These are phyloP conservation scores for Siderastrea siderea DNA, from an alignment of 92 coral and sea anemone genomes.

Conservation along the genomic window DNA sequence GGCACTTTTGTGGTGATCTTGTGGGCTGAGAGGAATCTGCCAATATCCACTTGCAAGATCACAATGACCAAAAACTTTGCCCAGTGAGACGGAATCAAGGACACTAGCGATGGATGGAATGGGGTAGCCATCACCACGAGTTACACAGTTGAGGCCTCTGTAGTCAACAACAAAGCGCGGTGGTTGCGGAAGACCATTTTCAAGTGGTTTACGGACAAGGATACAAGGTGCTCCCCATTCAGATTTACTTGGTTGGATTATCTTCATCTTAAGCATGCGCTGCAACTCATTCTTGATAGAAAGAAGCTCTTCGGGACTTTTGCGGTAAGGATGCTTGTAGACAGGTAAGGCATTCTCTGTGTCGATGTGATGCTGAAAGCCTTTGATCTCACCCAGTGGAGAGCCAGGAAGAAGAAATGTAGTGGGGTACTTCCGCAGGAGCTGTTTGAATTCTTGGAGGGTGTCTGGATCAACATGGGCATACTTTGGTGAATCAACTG, in stretches of 20 bases:
- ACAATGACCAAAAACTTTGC: no score
- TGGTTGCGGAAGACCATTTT: conserved; percentile 52
- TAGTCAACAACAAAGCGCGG: conserved; percentile 71
- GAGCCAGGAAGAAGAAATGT: neutral
- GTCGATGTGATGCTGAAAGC: conserved; percentile 17
- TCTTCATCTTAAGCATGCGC: conserved; percentile 57
- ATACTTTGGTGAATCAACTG: conserved; percentile 41
- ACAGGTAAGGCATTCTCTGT: conserved; percentile 55
- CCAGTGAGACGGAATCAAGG: neutral
- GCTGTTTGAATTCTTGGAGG: conserved; percentile 16
- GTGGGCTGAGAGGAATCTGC: conserved; percentile 16
- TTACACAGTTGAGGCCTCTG: conserved; percentile 8
- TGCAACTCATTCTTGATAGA: conserved; percentile 57
- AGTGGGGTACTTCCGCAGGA: conserved; percentile 11
- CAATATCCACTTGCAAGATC: neutral
- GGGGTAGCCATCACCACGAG: conserved; percentile 22
- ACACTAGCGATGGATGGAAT: conserved; percentile 32
- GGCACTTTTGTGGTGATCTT: no score
- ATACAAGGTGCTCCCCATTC: no score
- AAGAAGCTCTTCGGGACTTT: conserved; percentile 54
- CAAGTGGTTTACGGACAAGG: no score
- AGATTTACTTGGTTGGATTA: conserved; percentile 52
- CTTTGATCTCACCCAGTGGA: neutral
- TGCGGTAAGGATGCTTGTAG: conserved; percentile 52
- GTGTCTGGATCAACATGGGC: conserved; percentile 28